These are phyloP conservation scores for Passer domesticus DNA, from an alignment of 2,113 vertebrate species.

Conservation along the genomic window DNA sequence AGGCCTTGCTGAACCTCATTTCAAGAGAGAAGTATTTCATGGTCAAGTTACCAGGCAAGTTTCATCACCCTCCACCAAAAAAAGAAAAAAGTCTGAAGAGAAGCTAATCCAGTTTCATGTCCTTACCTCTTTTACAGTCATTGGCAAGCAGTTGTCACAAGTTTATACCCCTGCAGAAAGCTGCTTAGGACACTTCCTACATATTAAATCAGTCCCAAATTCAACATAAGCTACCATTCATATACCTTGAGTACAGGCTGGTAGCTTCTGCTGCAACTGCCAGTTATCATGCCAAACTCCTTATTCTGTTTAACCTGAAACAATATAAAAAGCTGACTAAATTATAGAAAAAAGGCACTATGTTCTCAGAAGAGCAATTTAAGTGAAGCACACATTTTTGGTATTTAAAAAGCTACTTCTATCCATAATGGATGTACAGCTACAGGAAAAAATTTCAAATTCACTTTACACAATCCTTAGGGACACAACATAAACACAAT, in stretches of 20 bases:
- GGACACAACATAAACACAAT: neutral
- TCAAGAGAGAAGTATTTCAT: neutral
- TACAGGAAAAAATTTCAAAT: neutral
- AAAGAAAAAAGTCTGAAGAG: neutral
- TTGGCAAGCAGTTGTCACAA: neutral
- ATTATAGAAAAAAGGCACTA: neutral
- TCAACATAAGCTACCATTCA: neutral
- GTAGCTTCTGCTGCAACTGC: neutral
- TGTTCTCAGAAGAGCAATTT: neutral
- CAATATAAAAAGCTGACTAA: neutral
- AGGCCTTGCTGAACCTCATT: neutral
- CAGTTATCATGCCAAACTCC: neutral
- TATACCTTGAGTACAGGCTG: neutral
- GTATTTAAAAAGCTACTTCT: neutral
- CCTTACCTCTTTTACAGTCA: neutral
- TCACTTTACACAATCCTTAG: slow-evolving; percentile 5
- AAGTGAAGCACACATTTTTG: neutral
- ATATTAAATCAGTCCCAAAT: neutral
- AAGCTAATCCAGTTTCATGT: neutral
- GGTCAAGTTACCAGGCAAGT: neutral
- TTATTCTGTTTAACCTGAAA: neutral
- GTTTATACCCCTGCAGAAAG: neutral
- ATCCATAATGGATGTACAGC: neutral
- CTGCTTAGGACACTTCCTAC: slow-evolving; percentile 7
- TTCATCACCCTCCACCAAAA: rapidly evolving